These are phyloP conservation scores for Oeneis ivallda DNA, from an alignment of 2,888 invertebrate species.

Conservation along the genomic window DNA sequence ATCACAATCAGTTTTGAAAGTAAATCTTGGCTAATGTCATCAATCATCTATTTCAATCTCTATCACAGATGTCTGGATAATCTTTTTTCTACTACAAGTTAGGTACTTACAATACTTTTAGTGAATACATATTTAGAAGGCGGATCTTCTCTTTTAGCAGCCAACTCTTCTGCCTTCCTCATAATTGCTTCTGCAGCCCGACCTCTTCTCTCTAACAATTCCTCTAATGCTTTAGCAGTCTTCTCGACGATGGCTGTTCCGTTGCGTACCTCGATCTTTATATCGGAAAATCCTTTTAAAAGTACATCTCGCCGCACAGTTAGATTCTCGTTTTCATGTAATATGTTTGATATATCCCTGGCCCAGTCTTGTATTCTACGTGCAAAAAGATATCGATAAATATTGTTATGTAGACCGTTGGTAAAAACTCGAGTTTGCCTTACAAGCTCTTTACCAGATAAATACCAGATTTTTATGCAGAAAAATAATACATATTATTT, in stretches of 20 bases:
- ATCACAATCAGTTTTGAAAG: too few relatives aligned
- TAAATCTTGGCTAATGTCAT: too few relatives aligned
- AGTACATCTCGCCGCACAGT: slow-evolving; percentile 62
- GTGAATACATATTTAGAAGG: slow-evolving; percentile 55
- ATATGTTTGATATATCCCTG: slow-evolving; percentile 51
- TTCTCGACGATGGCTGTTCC: slow-evolving; percentile 65
- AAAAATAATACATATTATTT: background rate
- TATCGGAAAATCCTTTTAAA: slow-evolving; percentile 56
- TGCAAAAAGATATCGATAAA: background rate
- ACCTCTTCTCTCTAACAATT: slow-evolving; percentile 55
- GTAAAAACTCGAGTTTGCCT: background rate
- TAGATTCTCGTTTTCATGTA: slow-evolving; percentile 56
- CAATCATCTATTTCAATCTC: too few relatives aligned
- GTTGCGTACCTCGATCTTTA: slow-evolving; percentile 58
- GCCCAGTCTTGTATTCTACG: slow-evolving; percentile 68
- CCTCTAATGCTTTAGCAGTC: slow-evolving; percentile 56
- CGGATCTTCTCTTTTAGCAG: slow-evolving; percentile 45
- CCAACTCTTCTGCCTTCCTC: slow-evolving; percentile 63
- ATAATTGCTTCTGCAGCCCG: slow-evolving; percentile 66
- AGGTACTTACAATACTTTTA: slow-evolving; percentile 60
- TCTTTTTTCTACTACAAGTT: too few relatives aligned
- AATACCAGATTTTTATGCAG: background rate
- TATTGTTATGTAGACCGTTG: background rate
- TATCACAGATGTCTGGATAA: too few relatives aligned
- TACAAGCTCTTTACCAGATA: too few relatives aligned